A percentile compares a stretch with the other conserved stretches of the same genome.
These are phyloP conservation scores for Xanthorhoe designata DNA, from an alignment of 2,888 invertebrate species.

Conservation along the genomic window DNA sequence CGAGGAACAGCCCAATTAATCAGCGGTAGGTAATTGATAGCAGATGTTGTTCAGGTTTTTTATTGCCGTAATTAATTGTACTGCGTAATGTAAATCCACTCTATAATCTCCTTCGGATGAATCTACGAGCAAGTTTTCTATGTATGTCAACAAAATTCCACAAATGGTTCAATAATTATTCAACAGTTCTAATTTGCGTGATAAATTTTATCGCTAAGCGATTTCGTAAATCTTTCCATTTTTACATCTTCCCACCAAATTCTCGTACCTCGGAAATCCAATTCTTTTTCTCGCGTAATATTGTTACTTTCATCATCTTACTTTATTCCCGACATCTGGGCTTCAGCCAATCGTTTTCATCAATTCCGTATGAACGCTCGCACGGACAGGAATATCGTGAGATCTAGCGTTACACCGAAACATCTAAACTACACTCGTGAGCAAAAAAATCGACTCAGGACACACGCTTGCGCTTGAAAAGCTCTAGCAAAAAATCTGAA, in stretches of 20 bases:
- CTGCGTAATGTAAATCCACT: conserved; percentile 1
- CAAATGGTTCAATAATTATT: neutral
- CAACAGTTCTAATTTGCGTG: neutral
- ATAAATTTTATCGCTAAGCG: conserved; percentile 16
- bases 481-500: too few species aligned
- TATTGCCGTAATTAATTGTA: conserved; percentile 2
- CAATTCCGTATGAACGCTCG: conserved; percentile 45
- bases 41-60: conserved; percentile 8
- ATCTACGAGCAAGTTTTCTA: neutral
- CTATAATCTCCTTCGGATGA: neutral
- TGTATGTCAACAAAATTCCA: neutral
- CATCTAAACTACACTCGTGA: conserved; percentile 68
- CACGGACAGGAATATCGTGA: conserved; percentile 25
- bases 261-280: conserved; percentile 35
- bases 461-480: too few species aligned
- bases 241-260: conserved; percentile 36
- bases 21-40: conserved; percentile 1
- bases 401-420: conserved; percentile 23
- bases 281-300: conserved; percentile 43
- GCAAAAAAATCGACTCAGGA: too few species aligned
- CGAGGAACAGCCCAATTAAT: conserved; percentile 6
- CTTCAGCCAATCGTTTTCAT: conserved; percentile 44
- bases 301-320: conserved; percentile 47
- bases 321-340: conserved; percentile 45
- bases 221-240: conserved; percentile 22